These are phyloP conservation scores for Castor canadensis DNA, from an alignment of 2,113 vertebrate genomes.

Conservation along the genomic window DNA sequence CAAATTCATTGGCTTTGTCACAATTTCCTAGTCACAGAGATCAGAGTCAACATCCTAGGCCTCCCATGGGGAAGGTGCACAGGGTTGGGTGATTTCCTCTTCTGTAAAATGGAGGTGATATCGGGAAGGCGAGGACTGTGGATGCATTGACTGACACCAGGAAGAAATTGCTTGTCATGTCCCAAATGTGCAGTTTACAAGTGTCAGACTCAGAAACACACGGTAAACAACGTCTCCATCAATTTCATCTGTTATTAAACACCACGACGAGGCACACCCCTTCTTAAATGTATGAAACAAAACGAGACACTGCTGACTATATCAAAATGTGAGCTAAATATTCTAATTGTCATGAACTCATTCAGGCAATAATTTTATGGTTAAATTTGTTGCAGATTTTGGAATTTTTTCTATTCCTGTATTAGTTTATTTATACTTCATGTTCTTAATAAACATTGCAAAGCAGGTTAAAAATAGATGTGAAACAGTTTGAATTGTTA, in stretches of 20 bases:
- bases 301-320: not conserved
- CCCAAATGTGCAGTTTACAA: too few species aligned
- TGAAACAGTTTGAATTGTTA: not conserved
- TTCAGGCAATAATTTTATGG: not conserved
- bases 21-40: not conserved
- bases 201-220: not conserved
- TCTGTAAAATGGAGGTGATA: not conserved
- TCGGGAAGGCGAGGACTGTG: rapidly evolving
- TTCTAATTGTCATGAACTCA: not conserved
- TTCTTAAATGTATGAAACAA: not conserved
- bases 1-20: not conserved
- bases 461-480: not conserved
- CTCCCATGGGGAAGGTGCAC: too few species aligned
- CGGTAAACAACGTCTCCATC: not conserved
- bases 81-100: not conserved
- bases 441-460: not conserved
- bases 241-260: not conserved
- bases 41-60: not conserved
- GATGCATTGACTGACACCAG: rapidly evolving
- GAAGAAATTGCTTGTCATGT: too few species aligned
- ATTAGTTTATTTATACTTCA: conserved; percentile 10
- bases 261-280: not conserved
- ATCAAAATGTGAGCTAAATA: not conserved
- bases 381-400: not conserved
- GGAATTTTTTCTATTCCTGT: not conserved